Base-by-base conservation (phyloP, 1,140 invertebrate genomes). In the Triops cancriformis region DNA sequence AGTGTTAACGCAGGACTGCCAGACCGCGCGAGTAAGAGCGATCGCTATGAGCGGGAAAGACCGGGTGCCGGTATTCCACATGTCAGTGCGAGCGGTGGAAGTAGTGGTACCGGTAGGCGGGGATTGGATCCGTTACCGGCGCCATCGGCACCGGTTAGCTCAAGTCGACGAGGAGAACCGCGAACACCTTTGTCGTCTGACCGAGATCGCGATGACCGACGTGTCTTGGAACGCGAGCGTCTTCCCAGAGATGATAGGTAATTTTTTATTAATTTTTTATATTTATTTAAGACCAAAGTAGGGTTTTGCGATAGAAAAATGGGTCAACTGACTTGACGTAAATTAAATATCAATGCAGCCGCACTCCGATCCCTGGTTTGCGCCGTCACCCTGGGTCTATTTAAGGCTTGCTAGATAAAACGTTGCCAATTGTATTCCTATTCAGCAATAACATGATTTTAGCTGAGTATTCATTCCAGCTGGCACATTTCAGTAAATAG, bases 11-110 rank as follows among this genome's bases (percentile, higher is more conserved):
- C 37, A 37, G 72, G 5, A 6, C 14, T 64, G 28, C 72, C 37
- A 74, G 74, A 42, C 18, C 41, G n/a, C 23, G 37, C 26, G 37
- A 78, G 43, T 72, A 42, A 42, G 77, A 41, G 51, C n/a, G 51
- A 64, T 64, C 3, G 51, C 4, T 64, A 64, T 23, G 51, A 64
- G 23, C 14, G 51, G 23, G 51, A 64, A 64, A 9, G 51, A 23
- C 6, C 51, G 9, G 51, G 51, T n/a, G 23, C 18, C 23, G 51
- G 51, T 6, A 12, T 64, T 9, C 14, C 51, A 12, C 51, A 18
- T 23, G 23, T 64, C 5, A 23, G 14, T 23, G 51, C 51, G 6
- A 64, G 10, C 18, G n/a, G 3, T 12, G 77, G 77, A 26, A 26
- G 77, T 26, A 23, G 37, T 0, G 77, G 74, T 7, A 74, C 23